A percentile compares a stretch with the other conserved stretches of the same genome.
Evolutionary conservation across 2,888 invertebrate species (phyloP).

Genomic region (Conchocele bisecta): DNA sequence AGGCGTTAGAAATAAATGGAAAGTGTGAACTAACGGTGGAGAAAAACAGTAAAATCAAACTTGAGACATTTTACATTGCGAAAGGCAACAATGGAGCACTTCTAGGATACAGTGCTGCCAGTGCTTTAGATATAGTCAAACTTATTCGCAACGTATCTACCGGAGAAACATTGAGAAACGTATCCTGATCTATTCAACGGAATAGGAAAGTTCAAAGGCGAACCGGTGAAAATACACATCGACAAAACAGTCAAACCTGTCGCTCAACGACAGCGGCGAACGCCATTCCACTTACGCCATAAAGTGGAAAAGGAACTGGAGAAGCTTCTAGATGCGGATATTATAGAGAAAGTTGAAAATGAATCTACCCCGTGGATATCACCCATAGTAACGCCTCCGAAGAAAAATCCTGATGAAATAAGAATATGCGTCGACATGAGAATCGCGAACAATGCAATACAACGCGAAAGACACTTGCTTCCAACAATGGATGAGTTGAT

Average conservation of each 20-base stretch:
- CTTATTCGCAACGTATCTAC: slow-evolving; percentile 12
- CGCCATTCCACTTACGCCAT: slow-evolving; percentile 44
- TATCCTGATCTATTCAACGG: slow-evolving; percentile 43
- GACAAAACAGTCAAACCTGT: slow-evolving; percentile 53
- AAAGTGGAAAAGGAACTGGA: slow-evolving; percentile 49
- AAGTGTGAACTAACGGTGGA: slow-evolving; percentile 26
- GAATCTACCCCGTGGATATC: slow-evolving; percentile 60
- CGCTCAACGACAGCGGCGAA: slow-evolving; percentile 36
- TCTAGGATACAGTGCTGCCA: slow-evolving; percentile 34
- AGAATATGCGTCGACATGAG: slow-evolving; percentile 68
- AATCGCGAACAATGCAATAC: slow-evolving; percentile 58
- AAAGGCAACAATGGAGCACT: slow-evolving; percentile 36
- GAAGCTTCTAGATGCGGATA: slow-evolving; percentile 42
- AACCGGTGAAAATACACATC: slow-evolving; percentile 46
- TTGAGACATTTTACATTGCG: slow-evolving; percentile 41
- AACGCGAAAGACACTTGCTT: slow-evolving; percentile 53
- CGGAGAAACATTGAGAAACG: neutral
- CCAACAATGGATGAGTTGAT: slow-evolving; percentile 63
- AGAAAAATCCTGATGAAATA: slow-evolving; percentile 49
- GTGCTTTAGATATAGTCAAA: slow-evolving; percentile 32
- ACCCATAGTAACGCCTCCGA: slow-evolving; percentile 54
- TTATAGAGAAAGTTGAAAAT: slow-evolving; percentile 59
- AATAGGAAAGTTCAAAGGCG: slow-evolving; percentile 41
- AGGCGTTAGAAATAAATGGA: slow-evolving; percentile 19
- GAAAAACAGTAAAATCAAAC: slow-evolving; percentile 14